Evolutionary conservation across 2,888 invertebrate species (phyloP).

Genomic region (Himalopsyche kuldschensis): DNA sequence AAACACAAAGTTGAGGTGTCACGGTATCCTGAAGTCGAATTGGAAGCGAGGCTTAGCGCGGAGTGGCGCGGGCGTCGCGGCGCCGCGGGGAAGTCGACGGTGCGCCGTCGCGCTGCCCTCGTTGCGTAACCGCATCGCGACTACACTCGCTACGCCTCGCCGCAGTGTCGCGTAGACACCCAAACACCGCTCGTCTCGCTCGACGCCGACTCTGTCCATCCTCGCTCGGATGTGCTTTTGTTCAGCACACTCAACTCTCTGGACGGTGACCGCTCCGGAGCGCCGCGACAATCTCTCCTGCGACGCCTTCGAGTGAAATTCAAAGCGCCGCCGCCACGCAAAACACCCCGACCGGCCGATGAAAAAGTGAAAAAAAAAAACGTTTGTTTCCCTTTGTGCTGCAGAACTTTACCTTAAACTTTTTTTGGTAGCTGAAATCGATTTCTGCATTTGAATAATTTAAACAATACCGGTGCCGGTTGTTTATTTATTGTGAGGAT

Average conservation of each 20-base stretch:
- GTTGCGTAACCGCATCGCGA: neutral
- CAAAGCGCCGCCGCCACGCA: neutral
- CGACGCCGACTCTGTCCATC: neutral
- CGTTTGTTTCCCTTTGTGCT: constrained; percentile 21
- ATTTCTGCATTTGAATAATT: constrained; percentile 17
- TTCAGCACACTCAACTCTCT: neutral
- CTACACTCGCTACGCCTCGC: neutral
- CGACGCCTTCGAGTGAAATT: neutral
- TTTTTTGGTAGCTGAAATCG: constrained; percentile 17
- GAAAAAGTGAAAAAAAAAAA: neutral
- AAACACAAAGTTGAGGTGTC: neutral
- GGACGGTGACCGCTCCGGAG: neutral
- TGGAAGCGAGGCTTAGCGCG: neutral
- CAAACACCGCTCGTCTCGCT: neutral
- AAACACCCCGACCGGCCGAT: neutral
- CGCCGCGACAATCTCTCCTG: neutral
- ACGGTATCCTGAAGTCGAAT: neutral
- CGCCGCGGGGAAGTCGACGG: neutral
- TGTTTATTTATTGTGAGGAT: neutral
- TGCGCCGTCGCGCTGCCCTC: neutral
- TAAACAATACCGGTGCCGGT: neutral
- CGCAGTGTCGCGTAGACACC: neutral
- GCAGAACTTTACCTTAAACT: constrained; percentile 19
- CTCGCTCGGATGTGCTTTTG: neutral
- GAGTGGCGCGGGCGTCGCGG: neutral